Conservation (phyloP, 2,797 vertebrate species). For the Anniella stebbinsi region DNA sequence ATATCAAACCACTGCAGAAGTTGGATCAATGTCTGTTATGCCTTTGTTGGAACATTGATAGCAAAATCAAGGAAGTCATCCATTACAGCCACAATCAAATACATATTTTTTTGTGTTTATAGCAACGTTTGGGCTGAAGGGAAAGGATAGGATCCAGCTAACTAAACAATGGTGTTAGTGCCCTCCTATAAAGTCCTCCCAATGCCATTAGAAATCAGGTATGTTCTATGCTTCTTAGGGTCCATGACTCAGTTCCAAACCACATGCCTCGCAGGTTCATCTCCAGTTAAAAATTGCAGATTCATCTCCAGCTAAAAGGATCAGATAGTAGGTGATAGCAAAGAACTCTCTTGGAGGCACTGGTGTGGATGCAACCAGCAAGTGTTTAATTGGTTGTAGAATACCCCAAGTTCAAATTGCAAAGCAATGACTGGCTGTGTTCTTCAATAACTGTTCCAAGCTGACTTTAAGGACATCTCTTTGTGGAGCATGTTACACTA, state of each 20-base stretch:
- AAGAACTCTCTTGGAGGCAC: not conserved
- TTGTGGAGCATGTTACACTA: too few relatives aligned
- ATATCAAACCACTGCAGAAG: not conserved
- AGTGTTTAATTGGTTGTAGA: not conserved
- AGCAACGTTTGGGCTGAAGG: not conserved
- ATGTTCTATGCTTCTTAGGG: not conserved
- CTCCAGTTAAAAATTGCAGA: not conserved
- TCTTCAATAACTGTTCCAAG: not conserved
- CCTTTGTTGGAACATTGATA: conserved; percentile 6
- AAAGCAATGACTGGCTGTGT: too few relatives aligned
- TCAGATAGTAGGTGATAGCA: not conserved
- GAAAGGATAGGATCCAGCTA: not conserved
- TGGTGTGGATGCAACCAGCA: not conserved
- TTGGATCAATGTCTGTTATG: not conserved
- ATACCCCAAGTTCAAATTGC: not conserved
- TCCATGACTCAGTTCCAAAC: not conserved
- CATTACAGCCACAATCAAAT: not conserved
- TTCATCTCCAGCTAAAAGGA: too few relatives aligned
- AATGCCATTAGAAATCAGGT: not conserved
- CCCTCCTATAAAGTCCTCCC: too few relatives aligned
- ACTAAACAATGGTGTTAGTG: not conserved
- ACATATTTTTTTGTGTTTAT: not conserved
- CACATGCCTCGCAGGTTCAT: not conserved
- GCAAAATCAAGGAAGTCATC: not conserved
- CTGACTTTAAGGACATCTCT: not conserved